phyloP scores from a whole-genome alignment of 2,888 invertebrate genomes.

The Drosophila rubida region DNA sequence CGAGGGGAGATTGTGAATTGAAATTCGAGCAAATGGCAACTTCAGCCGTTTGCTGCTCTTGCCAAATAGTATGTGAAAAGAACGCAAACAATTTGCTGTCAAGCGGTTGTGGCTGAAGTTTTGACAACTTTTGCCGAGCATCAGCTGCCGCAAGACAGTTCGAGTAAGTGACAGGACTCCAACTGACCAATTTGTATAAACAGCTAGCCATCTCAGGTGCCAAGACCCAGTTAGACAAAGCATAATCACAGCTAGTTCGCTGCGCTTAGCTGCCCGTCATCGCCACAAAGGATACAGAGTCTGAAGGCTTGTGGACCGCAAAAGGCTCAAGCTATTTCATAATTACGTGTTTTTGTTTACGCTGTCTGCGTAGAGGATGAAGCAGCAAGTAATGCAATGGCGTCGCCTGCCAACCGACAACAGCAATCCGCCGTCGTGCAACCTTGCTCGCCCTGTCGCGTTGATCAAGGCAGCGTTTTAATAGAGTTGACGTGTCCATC shows the following conservation, averaged over 20 bases:
- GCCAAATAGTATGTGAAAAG: constrained; percentile 38
- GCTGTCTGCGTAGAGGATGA: constrained; percentile 22
- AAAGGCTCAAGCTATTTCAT: constrained; percentile 49
- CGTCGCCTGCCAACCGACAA: constrained; percentile 44
- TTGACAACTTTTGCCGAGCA: constrained; percentile 22
- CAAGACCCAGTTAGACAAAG: neutral
- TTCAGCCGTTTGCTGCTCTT: constrained; percentile 46
- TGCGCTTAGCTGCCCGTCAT: neutral
- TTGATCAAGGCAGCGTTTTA: constrained; percentile 77
- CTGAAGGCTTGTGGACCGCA: constrained; percentile 34
- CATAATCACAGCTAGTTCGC: neutral
- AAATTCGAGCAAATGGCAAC: constrained; percentile 38
- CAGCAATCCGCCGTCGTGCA: neutral
- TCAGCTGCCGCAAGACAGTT: constrained; percentile 13
- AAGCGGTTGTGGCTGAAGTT: constrained; percentile 63
- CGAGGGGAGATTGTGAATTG: constrained; percentile 18
- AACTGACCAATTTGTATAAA: constrained; percentile 20
- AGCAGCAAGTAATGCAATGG: constrained; percentile 61
- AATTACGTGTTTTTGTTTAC: constrained; percentile 61
- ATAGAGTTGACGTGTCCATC: constrained; percentile 75
- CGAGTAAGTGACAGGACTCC: neutral
- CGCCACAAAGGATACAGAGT: neutral
- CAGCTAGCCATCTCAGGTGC: neutral
- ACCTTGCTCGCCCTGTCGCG: constrained; percentile 47
- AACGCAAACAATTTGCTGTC: constrained; percentile 55